These are phyloP conservation scores for Steinernema khuongi DNA, from an alignment of 1,140 invertebrate genomes.

Conservation along the genomic window DNA sequence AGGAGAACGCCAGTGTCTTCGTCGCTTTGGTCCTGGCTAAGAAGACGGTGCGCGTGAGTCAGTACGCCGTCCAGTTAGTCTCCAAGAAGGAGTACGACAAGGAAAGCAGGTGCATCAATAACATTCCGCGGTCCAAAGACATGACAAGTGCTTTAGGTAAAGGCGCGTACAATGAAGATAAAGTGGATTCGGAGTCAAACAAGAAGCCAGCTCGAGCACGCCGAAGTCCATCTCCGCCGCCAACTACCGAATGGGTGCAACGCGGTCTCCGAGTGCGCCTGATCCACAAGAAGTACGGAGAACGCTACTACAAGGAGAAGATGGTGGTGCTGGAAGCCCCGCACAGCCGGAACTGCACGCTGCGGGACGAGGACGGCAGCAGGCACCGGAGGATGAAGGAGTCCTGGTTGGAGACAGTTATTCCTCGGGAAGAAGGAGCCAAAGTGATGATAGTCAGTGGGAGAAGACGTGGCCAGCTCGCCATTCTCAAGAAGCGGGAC, in stretches of 20 bases:
- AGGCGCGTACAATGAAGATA: not conserved
- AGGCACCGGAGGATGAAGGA: not conserved
- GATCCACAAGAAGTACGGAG: too few relatives aligned
- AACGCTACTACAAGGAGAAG: too few relatives aligned
- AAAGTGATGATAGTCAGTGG: not conserved
- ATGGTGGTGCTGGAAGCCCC: too few relatives aligned
- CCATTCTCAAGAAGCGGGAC: not conserved
- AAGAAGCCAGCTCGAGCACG: not conserved
- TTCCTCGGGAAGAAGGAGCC: not conserved
- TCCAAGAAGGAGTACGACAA: slow-evolving; percentile 72
- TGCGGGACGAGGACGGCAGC: not conserved
- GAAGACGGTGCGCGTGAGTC: slow-evolving; percentile 69
- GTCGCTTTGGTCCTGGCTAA: slow-evolving; percentile 72
- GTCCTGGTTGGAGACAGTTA: not conserved
- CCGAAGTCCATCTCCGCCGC: not conserved
- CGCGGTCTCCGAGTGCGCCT: not conserved
- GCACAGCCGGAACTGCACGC: not conserved
- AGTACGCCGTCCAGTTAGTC: slow-evolving; percentile 72
- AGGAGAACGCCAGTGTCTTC: slow-evolving; percentile 73
- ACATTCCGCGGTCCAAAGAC: too few relatives aligned
- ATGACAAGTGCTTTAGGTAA: not conserved
- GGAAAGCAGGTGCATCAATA: slow-evolving; percentile 67
- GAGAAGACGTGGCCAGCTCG: not conserved
- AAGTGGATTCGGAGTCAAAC: not conserved
- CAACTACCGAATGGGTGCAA: too few relatives aligned